phyloP scores from a whole-genome alignment of 2,797 vertebrate species.

The Phoeniculus purpureus region DNA sequence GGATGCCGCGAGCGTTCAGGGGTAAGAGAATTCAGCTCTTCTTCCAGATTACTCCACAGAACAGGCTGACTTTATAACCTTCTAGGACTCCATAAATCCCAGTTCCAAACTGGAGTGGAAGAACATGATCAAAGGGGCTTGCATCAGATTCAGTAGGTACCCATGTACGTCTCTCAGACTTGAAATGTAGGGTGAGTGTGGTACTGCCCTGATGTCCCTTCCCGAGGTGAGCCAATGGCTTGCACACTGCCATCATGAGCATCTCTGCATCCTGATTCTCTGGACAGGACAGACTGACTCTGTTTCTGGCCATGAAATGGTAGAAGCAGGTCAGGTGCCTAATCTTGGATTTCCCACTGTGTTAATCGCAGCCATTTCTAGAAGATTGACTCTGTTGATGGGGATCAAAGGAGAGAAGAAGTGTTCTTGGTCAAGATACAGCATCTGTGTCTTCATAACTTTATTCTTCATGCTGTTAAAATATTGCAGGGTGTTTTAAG shows the following conservation, averaged over 20 bases:
- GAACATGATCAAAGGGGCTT: not conserved
- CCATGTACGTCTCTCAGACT: not conserved
- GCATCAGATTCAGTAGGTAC: too few species aligned
- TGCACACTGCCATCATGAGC: accelerated
- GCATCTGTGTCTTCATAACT: not conserved
- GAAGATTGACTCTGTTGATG: not conserved
- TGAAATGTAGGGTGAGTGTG: too few species aligned
- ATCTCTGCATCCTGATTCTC: not conserved
- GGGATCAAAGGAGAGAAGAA: not conserved
- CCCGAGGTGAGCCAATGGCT: not conserved
- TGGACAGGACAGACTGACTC: accelerated
- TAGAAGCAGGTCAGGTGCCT: not conserved
- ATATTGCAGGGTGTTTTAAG: not conserved
- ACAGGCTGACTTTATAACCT: not conserved
- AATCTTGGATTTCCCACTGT: not conserved
- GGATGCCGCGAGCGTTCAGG: not conserved
- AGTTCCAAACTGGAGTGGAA: too few species aligned
- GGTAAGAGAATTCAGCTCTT: not conserved
- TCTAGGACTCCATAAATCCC: not conserved
- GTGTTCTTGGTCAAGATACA: not conserved
- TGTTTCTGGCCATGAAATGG: not conserved
- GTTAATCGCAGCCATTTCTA: not conserved
- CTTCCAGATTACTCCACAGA: not conserved
- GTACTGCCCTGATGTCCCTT: not conserved
- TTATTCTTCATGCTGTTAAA: not conserved